Conservation (phyloP, 2,113 vertebrate species). For the Emydura subglobosa region DNA sequence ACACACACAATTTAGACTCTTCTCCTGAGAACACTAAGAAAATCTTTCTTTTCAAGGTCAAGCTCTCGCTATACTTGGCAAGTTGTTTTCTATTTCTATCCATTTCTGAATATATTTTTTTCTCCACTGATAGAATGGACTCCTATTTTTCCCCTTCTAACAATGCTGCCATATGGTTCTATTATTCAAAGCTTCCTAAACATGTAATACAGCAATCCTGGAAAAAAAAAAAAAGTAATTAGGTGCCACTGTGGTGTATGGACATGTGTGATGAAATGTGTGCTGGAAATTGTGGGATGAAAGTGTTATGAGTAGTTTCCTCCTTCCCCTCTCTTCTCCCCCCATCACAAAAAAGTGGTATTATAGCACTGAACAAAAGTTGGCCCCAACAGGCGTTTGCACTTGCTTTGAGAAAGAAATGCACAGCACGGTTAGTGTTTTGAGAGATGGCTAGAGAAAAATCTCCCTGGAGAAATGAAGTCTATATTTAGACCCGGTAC, state of each 20-base stretch:
- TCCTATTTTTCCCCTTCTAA: conserved; percentile 63
- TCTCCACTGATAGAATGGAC: conserved; percentile 15
- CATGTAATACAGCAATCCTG: conserved; percentile 43
- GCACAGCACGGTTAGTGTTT: conserved; percentile 31
- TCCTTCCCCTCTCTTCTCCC: background rate
- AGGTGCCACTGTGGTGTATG: conserved; percentile 54
- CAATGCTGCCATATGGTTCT: conserved; percentile 73
- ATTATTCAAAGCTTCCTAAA: conserved; percentile 68
- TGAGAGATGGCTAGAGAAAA: background rate
- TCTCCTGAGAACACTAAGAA: conserved; percentile 9
- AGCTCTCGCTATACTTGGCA: conserved; percentile 64
- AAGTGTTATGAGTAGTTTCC: background rate
- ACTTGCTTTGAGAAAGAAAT: conserved; percentile 46
- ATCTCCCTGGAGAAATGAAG: conserved; percentile 53
- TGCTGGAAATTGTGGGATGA: conserved; percentile 43
- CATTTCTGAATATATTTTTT: conserved; percentile 51
- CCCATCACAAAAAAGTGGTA: background rate
- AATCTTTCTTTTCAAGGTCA: conserved; percentile 39
- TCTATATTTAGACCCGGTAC: conserved; percentile 66
- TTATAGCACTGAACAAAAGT: background rate
- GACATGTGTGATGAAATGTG: conserved; percentile 49
- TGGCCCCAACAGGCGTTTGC: conserved; percentile 34
- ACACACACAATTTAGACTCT: background rate
- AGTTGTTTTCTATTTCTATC: conserved; percentile 73
- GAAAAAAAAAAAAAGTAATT: conserved; percentile 43